Conservation (phyloP, 2,113 vertebrate genomes). For the Sturnus vulgaris region DNA sequence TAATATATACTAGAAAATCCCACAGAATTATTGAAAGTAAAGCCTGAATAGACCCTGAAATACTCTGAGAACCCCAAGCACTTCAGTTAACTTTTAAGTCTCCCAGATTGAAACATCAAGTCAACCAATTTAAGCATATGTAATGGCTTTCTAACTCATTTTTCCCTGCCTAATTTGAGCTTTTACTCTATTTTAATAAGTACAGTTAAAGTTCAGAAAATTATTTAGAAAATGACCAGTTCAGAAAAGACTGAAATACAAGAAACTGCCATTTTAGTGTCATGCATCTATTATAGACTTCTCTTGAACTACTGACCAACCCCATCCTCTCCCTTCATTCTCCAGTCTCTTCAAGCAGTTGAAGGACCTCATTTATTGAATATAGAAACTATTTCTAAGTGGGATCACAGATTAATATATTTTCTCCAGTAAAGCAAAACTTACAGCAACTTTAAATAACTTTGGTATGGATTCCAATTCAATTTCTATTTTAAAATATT, state of each 20-base stretch:
- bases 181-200: not conserved
- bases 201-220: not conserved
- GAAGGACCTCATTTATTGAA: not conserved
- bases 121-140: not conserved
- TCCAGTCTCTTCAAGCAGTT: not conserved
- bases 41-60: not conserved
- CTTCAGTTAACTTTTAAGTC: not conserved
- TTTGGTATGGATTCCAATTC: not conserved
- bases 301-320: not conserved
- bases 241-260: not conserved
- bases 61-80: not conserved
- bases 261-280: not conserved
- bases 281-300: not conserved
- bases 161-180: not conserved
- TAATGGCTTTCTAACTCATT: not conserved
- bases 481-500: not conserved
- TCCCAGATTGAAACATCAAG: not conserved
- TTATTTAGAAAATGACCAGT: not conserved
- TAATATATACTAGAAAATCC: not conserved
- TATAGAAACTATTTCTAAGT: not conserved
- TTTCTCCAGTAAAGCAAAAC: not conserved
- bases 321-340: not conserved
- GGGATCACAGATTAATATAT: not conserved
- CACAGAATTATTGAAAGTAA: not conserved
- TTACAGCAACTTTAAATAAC: not conserved